Evolutionary conservation across 2,888 invertebrate genomes (phyloP).

Genomic region (Lasioglossum zephyrum): DNA sequence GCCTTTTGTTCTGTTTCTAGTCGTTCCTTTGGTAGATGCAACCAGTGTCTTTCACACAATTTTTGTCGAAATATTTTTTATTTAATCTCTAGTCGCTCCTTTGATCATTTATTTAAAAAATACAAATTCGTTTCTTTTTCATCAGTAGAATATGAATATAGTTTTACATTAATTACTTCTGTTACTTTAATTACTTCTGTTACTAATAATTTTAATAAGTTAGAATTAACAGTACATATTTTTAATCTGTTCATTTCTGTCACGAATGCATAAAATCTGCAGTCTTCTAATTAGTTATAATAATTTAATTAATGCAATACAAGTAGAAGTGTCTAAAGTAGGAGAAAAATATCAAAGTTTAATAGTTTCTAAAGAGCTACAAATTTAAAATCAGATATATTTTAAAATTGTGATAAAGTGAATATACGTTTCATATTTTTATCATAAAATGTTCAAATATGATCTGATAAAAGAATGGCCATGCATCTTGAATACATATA

Average conservation of each 20-base stretch:
- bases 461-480: not conserved
- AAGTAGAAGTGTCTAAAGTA: not conserved
- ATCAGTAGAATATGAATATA: not conserved
- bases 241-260: not conserved
- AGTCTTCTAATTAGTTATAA: not conserved
- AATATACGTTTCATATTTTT: not conserved
- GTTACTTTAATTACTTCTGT: not conserved
- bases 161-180: not conserved
- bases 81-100: too few relatives aligned
- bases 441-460: not conserved
- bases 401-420: not conserved
- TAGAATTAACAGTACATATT: not conserved
- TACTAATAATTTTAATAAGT: too few relatives aligned
- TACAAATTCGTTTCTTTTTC: not conserved
- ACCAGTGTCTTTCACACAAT: not conserved
- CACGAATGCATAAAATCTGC: not conserved
- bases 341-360: not conserved
- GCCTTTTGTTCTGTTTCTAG: not conserved
- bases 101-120: not conserved
- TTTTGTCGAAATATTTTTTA: not conserved
- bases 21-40: not conserved
- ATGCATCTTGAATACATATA: not conserved
- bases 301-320: not conserved
- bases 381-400: not conserved
- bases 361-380: not conserved